Percentiles rank a stretch among this genome's conserved stretches.
These are phyloP conservation scores for Puntigrus tetrazona DNA, from an alignment of 2,113 vertebrate species.

Conservation along the genomic window DNA sequence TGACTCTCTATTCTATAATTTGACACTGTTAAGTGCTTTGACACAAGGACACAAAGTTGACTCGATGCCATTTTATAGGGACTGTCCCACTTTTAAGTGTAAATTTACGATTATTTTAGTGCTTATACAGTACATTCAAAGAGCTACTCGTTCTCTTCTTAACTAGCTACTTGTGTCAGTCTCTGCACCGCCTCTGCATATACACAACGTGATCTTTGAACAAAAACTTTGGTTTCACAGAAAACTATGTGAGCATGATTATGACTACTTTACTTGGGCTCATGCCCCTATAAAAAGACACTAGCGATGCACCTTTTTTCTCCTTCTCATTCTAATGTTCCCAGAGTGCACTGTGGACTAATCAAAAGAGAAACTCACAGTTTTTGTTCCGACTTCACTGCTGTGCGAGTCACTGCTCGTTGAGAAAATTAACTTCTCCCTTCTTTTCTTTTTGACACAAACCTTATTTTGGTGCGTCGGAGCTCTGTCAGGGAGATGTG, in stretches of 20 bases:
- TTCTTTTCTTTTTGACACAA: conserved; percentile 12
- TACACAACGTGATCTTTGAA: background rate
- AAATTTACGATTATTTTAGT: background rate
- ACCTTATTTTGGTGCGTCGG: background rate
- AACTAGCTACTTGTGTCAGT: background rate
- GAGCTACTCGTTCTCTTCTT: background rate
- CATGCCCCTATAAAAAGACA: background rate
- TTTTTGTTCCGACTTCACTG: background rate
- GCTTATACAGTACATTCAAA: background rate
- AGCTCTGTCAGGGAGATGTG: background rate
- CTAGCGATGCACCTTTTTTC: background rate
- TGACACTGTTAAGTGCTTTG: too few relatives aligned
- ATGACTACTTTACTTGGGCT: background rate
- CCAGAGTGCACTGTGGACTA: background rate
- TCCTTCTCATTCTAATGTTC: background rate
- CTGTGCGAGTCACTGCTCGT: conserved; percentile 7
- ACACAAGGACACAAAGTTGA: too few relatives aligned
- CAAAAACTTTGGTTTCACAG: background rate
- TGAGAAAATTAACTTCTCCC: conserved; percentile 6
- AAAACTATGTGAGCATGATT: background rate
- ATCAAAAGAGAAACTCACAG: conserved; percentile 13
- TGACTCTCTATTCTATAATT: too few relatives aligned
- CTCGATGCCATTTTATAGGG: background rate
- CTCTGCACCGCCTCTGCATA: background rate
- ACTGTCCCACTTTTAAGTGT: background rate